Conservation (phyloP, 2,888 invertebrate species). For the Gortyna flavago region DNA sequence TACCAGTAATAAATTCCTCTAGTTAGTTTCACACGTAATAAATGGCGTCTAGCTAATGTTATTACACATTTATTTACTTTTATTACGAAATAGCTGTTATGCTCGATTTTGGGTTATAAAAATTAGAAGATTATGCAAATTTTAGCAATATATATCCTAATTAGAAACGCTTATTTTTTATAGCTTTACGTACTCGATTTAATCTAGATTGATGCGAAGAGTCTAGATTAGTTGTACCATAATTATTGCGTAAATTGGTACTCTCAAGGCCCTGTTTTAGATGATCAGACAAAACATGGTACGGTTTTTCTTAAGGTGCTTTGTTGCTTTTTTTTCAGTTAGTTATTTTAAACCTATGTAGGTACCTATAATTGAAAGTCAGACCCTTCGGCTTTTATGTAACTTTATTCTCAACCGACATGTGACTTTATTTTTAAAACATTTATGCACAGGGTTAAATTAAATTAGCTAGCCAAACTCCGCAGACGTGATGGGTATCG, state of each 20-base stretch:
- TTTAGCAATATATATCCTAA: slow-evolving; percentile 26
- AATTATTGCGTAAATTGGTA: not conserved
- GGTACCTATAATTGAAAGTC: too few relatives aligned
- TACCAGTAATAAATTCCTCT: slow-evolving; percentile 9
- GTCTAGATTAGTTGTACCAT: not conserved
- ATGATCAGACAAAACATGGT: too few relatives aligned
- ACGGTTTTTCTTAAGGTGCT: too few relatives aligned
- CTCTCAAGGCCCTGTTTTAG: too few relatives aligned
- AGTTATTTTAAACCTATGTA: too few relatives aligned
- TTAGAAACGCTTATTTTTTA: slow-evolving; percentile 27
- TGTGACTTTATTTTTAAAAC: too few relatives aligned
- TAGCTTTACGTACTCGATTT: slow-evolving; percentile 7
- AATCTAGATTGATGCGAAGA: slow-evolving; percentile 9
- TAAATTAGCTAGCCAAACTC: too few relatives aligned
- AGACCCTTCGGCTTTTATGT: too few relatives aligned
- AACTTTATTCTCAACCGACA: too few relatives aligned
- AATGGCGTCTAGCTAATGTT: slow-evolving; percentile 6
- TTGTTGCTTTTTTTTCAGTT: too few relatives aligned
- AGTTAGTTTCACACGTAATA: slow-evolving; percentile 29
- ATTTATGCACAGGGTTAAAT: too few relatives aligned
- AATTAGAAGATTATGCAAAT: slow-evolving; percentile 30
- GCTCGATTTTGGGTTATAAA: slow-evolving; percentile 22
- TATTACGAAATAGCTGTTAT: slow-evolving; percentile 32
- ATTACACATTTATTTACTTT: slow-evolving; percentile 20
- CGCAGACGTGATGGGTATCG: too few relatives aligned